These are phyloP conservation scores for Mormyrus lacerda DNA, from an alignment of 2,113 vertebrate species.

Conservation along the genomic window DNA sequence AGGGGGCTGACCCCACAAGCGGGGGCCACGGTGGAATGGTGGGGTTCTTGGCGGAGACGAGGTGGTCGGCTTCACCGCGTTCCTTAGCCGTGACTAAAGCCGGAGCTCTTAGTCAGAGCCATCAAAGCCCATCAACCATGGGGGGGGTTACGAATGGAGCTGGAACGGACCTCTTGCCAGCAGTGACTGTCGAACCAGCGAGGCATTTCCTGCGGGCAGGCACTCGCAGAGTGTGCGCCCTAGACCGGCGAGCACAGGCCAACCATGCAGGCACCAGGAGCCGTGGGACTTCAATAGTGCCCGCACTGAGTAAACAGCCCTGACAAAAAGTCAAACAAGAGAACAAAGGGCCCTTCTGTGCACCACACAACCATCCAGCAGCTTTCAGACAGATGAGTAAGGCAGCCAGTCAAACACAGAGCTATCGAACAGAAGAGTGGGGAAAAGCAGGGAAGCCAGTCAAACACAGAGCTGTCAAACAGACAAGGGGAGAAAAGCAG, in stretches of 20 bases:
- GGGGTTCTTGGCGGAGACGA: not conserved
- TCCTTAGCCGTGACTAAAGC: not conserved
- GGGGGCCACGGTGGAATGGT: not conserved
- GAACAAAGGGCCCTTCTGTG: constrained; percentile 19
- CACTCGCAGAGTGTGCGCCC: not conserved
- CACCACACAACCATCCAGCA: not conserved
- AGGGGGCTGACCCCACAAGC: not conserved
- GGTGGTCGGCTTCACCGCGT: not conserved
- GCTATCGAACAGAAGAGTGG: not conserved
- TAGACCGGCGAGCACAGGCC: not conserved
- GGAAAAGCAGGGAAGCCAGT: not conserved
- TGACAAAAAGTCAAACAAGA: constrained; percentile 9
- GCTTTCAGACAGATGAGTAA: not conserved
- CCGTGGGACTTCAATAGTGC: not conserved
- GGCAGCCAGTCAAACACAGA: not conserved
- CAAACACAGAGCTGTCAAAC: not conserved
- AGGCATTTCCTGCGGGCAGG: constrained; percentile 14
- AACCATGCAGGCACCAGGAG: not conserved
- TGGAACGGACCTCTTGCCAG: not conserved
- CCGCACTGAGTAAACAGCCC: constrained; percentile 15
- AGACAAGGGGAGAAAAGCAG: not conserved
- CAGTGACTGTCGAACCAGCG: not conserved
- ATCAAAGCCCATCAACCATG: not conserved
- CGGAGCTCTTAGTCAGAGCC: not conserved
- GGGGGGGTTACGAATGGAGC: not conserved